Evolutionary conservation across 2,797 vertebrate genomes (phyloP), one percentile per base, ranked within the genome.

Genomic region (Crypturellus tataupa): DNA sequence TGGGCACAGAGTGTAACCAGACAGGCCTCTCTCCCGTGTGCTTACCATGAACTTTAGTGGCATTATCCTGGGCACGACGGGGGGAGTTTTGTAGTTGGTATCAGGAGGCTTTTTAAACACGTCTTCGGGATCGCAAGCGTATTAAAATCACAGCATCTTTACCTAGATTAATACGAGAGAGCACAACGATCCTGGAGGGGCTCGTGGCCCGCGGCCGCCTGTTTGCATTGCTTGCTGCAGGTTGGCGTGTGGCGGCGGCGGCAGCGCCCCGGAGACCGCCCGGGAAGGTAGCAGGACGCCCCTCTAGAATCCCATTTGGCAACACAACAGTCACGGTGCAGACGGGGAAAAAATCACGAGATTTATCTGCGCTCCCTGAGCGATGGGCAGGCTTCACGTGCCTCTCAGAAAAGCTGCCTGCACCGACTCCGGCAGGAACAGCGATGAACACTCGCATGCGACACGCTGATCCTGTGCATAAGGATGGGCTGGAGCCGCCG

Each of bases 321-420:
- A 1, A 2, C 12, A 25, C 44, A 5, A 6, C 2, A 5, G 31
- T 39, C 51, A 53, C 0, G 0, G 14, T 33, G 40, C 14, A 71
- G 39, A 37, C 35, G 91, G 68, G 62, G 56, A 62, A 42, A 37
- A 31, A 2, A 7, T 4, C 3, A 2, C 8, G 17, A 47, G 62
- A n/a, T 71, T 64, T 53, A 51, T 70, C 68, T 83, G 21, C 12
- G 3, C 25, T 39, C 60, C 27, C 27, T 82, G 24, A 29, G 37
- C 19, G n/a, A 49, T 12, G 17, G 14, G 58, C 10, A 51, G 15
- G 18, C 58, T 27, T 65, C 55, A 35, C 0, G 1, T 39, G 51
- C 7, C 1, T 8, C 3, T 3, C n/a, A 24, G 60, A 46, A 62
- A 67, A 63, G 39, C 27, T 51, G 42, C 9, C 42, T 11, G 6